Evolutionary conservation across 2,113 vertebrate genomes (phyloP), one percentile per base, ranked within the genome.

Genomic region (Oceanites oceanicus): DNA sequence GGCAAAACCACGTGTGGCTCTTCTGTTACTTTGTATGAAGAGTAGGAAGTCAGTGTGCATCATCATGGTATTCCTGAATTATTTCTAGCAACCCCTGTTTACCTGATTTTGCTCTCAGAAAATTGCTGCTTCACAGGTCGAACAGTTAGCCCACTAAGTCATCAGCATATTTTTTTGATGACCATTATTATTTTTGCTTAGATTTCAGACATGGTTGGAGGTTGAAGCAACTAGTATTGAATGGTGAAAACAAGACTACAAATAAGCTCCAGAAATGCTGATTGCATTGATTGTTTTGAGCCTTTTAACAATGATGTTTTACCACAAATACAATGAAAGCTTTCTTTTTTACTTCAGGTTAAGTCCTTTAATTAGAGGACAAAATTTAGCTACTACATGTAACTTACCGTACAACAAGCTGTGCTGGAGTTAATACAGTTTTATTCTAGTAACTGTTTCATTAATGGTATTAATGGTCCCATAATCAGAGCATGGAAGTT

Each of bases 331-430:
- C 63, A 89, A 87, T 63, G 58, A 78, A 92, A 75, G 26, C 52
- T 71, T 79, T 76, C 52, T 45, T 84, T 80, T 50, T 65, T 73
- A 52, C 74, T 90, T 94, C 19, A 3, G 27, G 3, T 87, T 88
- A 94, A 94, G 76, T 50, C 26, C 44, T 81, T 94, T 95, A 96
- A 94, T 90, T 96, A 90, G 93, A 90, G 62, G 14, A 32, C 49
- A 56, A 61, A 44, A 82, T 94, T 80, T 59, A 80, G 76, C 52
- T 78, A 82, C 80, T 78, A 7, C 3, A 2, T 74, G 86, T 82
- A 90, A 90, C 65, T 80, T 82, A 77, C 36, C 56, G 45, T 70
- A 80, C 56, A 83, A 55, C 80, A 58, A 83, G 67, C 93, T 84
- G 53, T 75, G 52, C 67, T 75, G 85, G 79, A 90, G 58, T 76